Evolutionary conservation across 2,113 vertebrate species (phyloP).

Genomic region (Rhabdomys dilectus): DNA sequence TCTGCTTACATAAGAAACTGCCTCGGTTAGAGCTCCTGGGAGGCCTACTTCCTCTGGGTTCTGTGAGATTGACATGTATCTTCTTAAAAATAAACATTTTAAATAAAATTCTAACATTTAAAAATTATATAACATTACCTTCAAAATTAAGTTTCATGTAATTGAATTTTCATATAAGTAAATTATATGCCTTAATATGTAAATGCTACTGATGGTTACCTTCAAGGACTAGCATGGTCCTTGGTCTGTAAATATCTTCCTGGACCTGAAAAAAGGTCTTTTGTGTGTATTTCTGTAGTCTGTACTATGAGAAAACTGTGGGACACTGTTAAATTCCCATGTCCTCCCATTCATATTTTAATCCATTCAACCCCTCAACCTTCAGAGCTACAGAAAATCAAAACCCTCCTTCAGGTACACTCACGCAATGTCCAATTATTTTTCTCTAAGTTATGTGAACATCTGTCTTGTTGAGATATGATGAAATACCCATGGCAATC

Average conservation of each 20-base stretch:
- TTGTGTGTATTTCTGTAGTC: not conserved
- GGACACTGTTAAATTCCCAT: not conserved
- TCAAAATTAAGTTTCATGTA: not conserved
- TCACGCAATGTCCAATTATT: not conserved
- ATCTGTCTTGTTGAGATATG: not conserved
- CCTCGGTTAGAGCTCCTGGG: too few species aligned
- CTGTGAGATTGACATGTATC: too few species aligned
- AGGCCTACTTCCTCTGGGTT: too few species aligned
- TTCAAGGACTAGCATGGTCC: not conserved
- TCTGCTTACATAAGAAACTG: too few species aligned
- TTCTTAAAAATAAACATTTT: not conserved
- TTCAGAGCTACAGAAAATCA: constrained; percentile 42
- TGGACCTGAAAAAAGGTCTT: not conserved
- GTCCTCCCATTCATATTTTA: constrained; percentile 14
- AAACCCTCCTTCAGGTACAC: not conserved
- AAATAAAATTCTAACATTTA: not conserved
- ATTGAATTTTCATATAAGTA: constrained; percentile 3
- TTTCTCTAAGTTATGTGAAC: constrained; percentile 22
- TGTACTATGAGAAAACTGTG: not conserved
- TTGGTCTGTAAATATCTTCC: constrained; percentile 33
- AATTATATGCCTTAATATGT: not conserved
- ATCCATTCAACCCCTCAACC: not conserved
- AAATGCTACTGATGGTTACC: not conserved
- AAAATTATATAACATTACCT: not conserved
- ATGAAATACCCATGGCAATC: not conserved